Conservation (phyloP, 2,113 vertebrate genomes). For the Cebidichthys violaceus region DNA sequence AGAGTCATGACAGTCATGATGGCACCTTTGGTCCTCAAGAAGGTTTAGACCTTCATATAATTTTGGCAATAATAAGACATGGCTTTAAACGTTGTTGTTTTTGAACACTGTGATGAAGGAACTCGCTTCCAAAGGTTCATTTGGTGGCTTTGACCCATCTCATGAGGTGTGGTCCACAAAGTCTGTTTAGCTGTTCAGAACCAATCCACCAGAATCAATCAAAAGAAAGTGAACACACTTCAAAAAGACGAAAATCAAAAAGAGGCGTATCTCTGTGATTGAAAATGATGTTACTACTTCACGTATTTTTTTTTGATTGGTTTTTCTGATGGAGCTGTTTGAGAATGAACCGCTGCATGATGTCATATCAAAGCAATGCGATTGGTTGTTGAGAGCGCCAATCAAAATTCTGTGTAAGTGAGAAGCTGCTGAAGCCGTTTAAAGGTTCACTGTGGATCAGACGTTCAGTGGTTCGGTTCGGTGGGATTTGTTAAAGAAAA, state of each 20-base stretch:
- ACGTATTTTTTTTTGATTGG: too few species aligned
- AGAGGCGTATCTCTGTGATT: background rate
- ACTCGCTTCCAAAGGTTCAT: background rate
- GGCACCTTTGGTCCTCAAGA: slow-evolving; percentile 14
- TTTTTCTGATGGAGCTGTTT: background rate
- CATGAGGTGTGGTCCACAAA: slow-evolving; percentile 1
- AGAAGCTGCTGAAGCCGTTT: background rate
- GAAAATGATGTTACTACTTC: background rate
- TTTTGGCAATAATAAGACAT: slow-evolving; percentile 50
- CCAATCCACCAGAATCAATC: background rate
- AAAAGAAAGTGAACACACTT: background rate
- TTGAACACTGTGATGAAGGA: slow-evolving; percentile 49
- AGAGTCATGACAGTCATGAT: background rate
- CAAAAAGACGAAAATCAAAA: background rate
- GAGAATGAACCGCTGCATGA: background rate
- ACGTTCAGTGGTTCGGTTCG: background rate
- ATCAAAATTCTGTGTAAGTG: background rate
- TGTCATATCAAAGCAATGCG: background rate
- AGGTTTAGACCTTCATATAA: slow-evolving; percentile 9
- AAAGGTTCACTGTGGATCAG: background rate
- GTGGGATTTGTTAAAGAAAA: background rate
- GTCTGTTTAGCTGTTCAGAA: background rate
- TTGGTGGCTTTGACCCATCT: background rate
- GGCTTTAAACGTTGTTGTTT: slow-evolving; percentile 39
- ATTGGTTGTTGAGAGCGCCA: background rate